Base-by-base conservation (phyloP, 2,888 invertebrate species). In the Andrena marginata region DNA sequence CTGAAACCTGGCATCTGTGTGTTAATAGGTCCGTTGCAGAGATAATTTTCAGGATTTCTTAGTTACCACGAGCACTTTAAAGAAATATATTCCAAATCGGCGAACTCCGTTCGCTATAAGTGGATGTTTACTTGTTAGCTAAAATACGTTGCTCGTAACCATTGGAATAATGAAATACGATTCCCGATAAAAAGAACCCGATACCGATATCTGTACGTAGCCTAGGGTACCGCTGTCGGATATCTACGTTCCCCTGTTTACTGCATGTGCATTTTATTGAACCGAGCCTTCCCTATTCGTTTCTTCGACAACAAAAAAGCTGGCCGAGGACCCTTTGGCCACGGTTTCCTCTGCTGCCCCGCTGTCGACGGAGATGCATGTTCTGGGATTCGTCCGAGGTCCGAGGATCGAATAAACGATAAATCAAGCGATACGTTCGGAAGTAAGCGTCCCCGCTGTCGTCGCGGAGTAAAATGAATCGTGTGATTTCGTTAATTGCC, bases 401-500 rank as follows among this genome's bases (percentile, higher is more conserved):
- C 20, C 6, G 6, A 26, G n/a, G n/a, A 2, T 42, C 65, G 63
- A 76, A 54, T 48, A 48, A 10, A n/a, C 23, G 76, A 70, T 76
- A 56, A 33, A 71, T 70, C 63, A 42, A n/a, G 13, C 20, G 20
- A 31, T 5, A 10, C 29, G 8, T 60, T 54, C 35, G 42, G 1
- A n/a, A 63, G 62, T 33, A 23, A 63, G 13, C 29, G 73, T 67
- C 20, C 8, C 10, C 1, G 26, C 16, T 26, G 51, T 31, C 33
- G 23, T 48, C 1, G 10, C 3, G 42, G 2, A 29, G n/a, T 16
- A n/a, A 75, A 67, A 51, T 49, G 60, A 49, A 68, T 35, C 48
- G n/a, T 7, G 48, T 10, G 67, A 35, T 75, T 62, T 68, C 60
- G 67, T 69, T 68, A 68, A 65, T 33, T 59, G 63, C 51, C 62